Evolutionary conservation across 2,888 invertebrate species (phyloP), one percentile per base, ranked within the genome.

Genomic region (Theodoxus fluviatilis): DNA sequence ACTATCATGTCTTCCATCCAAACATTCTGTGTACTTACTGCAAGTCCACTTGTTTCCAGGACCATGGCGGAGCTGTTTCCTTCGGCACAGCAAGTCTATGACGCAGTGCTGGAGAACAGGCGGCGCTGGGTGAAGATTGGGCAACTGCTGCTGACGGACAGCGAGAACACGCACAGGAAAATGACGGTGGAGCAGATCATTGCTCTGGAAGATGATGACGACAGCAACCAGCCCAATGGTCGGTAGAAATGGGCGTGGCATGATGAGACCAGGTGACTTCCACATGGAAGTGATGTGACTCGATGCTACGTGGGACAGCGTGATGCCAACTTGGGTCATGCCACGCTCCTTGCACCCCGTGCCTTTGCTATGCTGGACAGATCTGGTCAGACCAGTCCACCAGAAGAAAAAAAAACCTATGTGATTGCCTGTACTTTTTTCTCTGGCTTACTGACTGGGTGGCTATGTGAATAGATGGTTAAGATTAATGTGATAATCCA

Each of bases 51-150:
- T 64, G 22, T 59, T 76, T 76, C 1, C 78, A 84, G 84, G 61
- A 71, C 85, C 37, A 71, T 86, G 70, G 75, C 75, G 2, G 71
- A 79, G 37, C 67, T 86, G 47, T 85, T 85, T 74, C 78, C 80
- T 0, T 76, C 75, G 15, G 81, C 82, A 3, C 55, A 73, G 1
- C 74, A 70, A 25, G 80, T 84, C n/a, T 69, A 76, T 28, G 76
- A 79, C 1, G 76, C 79, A n/a, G 85, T 86, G 3, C 75, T 80
- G 57, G 80, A 82, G 33, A 86, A 86, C 73, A 74, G 83, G 35
- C 69, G 74, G 22, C 82, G 81, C 73, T 86, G 86, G 86, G 79
- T 80, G 33, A 79, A 76, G 65, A 81, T 86, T n/a, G 81, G 82
- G 40, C 78, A 81, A 49, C 71, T 82, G 18, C 76, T 84, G 6